Base-by-base conservation (phyloP, 2,888 invertebrate species). In the Atrina japonica region DNA sequence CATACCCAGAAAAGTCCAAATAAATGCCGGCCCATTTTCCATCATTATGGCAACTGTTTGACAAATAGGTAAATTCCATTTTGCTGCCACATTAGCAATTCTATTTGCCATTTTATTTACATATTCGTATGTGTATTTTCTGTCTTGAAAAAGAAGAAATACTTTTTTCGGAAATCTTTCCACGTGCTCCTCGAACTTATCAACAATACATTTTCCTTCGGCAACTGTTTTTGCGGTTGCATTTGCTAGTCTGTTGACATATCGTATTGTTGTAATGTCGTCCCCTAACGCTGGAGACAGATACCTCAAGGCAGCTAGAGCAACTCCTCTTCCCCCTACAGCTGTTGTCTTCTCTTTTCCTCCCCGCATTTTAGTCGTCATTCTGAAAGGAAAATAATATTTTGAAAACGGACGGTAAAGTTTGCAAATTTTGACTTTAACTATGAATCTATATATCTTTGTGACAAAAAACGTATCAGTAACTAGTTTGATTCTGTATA, bases 1-100 rank as follows among this genome's bases (percentile, higher is more conserved):
- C 52, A 72, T 60, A 84, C 85, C 85, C 23, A 81, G 59, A 58
- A 78, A 77, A 0, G 81, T 84, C 83, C 85, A 86, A 1, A 86
- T 53, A 66, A 84, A 85, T 1, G 78, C 77, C 14, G 86, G 84
- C 30, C 78, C 79, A 71, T 86, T 86, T 50, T 74, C 55, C 21
- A 83, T 77, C 64, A 83, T 64, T 27, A 86, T 61, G 14, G 85
- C 85, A 18, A 83, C 83, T n/a, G 71, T 77, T 45, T 84, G 35
- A 82, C 1, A 76, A 9, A 40, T 56, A 14, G 68, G 58, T 0
- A 84, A 53, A 1, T 79, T 78, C 56, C 78, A 75, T 16, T 52
- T 41, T 52, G 50, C 45, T 29, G 77, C 69, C 16, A 77, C 60
- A 58, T 81, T 77, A 7, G 84, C 86, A 9, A 86, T 77, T 47